Base-by-base conservation (phyloP, 2,797 vertebrate species). In the Pelodytes ibericus region DNA sequence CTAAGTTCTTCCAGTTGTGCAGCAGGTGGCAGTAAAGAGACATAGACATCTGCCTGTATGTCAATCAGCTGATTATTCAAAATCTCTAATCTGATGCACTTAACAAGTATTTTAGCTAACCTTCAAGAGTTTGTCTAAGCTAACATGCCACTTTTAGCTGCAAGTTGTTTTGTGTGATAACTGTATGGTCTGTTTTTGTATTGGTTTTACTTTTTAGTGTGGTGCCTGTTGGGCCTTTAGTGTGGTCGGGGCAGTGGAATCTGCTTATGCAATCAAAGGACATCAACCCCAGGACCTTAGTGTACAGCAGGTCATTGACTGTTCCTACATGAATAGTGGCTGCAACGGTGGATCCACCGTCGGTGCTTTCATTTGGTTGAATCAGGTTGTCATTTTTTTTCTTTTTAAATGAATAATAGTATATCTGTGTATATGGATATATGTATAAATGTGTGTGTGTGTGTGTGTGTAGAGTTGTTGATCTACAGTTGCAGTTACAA, bases 181-280 rank as follows among this genome's bases (percentile, higher is more conserved):
- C 16, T 4, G 13, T 53, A 2, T 44, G n/a, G 27, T 20, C 4
- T 61, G 26, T 24, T 63, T 56, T n/a, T 82, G 74, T 81, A 53
- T 8, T 2, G 44, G 71, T 67, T 78, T 29, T 77, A 18, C 47
- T 4, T 78, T 6, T 4, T 85, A 98, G 96, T 98, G 97, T 83
- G 96, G 96, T 64, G 96, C 91, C 31, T 98, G 96, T 80, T 98
- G 95, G 95, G 96, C 96, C 10, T 98, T 99, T 84, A 96, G 95
- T 0, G 84, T 95, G 47, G 95, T 98, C 0, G 93, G 91, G 15
- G 89, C 92, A 0, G 75, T 95, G 57, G 94, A 97, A 80, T 93
- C 95, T 0, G 93, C 84, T 6, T 84, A 82, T 60, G 95, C 94
- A 9, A 94, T 93, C 27, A 84, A 85, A 73, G 85, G 89, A 77